These are phyloP conservation scores for Drosophila mayri DNA, from an alignment of 1,140 invertebrate genomes.

Conservation along the genomic window DNA sequence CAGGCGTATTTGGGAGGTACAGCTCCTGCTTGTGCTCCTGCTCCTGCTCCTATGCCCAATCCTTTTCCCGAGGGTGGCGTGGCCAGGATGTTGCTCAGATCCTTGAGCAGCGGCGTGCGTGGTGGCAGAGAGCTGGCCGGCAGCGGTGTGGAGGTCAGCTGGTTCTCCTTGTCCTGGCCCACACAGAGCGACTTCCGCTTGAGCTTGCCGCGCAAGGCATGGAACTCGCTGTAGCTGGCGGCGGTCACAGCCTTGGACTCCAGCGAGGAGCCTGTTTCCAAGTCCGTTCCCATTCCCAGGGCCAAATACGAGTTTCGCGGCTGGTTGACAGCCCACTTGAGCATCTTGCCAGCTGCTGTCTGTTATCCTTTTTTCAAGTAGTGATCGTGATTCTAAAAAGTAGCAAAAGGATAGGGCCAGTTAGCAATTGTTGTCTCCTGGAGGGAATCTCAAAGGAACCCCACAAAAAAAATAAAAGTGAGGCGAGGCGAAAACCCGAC, in stretches of 20 bases:
- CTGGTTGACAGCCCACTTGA: conserved; percentile 83
- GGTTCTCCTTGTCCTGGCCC: conserved; percentile 71
- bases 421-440: conserved; percentile 33
- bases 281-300: conserved; percentile 11
- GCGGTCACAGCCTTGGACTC: conserved; percentile 7
- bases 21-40: conserved; percentile 20
- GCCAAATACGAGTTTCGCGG: conserved; percentile 73
- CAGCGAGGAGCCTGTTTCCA: conserved; percentile 10
- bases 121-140: conserved; percentile 37
- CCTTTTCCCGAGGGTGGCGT: background rate
- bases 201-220: conserved; percentile 41
- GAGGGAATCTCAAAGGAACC: background rate
- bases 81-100: conserved; percentile 48
- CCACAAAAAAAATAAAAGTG: background rate
- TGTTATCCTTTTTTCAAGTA: background rate
- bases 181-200: conserved; percentile 45
- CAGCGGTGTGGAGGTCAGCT: conserved; percentile 78
- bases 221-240: conserved; percentile 53
- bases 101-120: conserved; percentile 58
- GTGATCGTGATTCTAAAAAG: conserved; percentile 21
- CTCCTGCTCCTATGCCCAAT: conserved; percentile 23
- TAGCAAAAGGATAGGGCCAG: conserved; percentile 36
- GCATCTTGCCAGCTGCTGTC: conserved; percentile 71
- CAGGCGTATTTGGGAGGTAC: conserved; percentile 43
- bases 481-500: conserved; percentile 21